Base-by-base conservation (phyloP, 2,113 vertebrate species). In the Marcusenius ussheri region DNA sequence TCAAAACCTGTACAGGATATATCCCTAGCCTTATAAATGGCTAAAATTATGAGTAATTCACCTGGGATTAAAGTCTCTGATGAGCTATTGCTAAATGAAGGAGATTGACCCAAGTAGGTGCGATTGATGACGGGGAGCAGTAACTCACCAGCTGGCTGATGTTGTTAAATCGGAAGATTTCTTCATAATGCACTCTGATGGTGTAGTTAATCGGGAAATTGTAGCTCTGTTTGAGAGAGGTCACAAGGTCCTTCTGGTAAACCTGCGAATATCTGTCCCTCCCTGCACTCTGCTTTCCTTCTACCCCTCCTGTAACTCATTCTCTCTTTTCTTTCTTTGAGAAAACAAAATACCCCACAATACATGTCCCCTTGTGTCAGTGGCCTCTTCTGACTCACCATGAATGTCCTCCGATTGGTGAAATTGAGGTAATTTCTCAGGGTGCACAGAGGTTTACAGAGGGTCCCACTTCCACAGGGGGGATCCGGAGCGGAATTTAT, bases 191-290 rank as follows among this genome's bases (percentile, higher is more conserved):
- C 90, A 96, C 93, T 50, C 74, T 92, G 51, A 96, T 93, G 89
- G 94, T 95, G 91, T 95, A 96, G 91, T 95, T 94, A n/a, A 96
- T 95, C 51, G 96, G 96, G 70, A 96, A 96, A 92, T 96, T 94
- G 89, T 95, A 94, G 88, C 94, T 95, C 96, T 96, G 93, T 46
- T 90, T 90, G 70, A 11, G 31, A 92, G 8, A 91, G 3, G 83
- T 87, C 88, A 46, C 74, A 2, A 49, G 0, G 87, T 7, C 17
- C 45, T 85, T 87, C 49, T 35, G 47, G 3, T 87, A 31, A 31
- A n/a, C 9, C 49, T 87, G 10, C 4, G 15, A 19, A n/a, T n/a
- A 17, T 6, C 7, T 45, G 39, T 21, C 10, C 35, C 35, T 1
- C 74, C 74, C 74, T 17, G 35, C 31, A 80, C 17, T 19, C 15